Percentiles rank a stretch among this genome's conserved stretches.
These are phyloP conservation scores for Archilochus colubris DNA, from an alignment of 2,113 vertebrate species.

Conservation along the genomic window DNA sequence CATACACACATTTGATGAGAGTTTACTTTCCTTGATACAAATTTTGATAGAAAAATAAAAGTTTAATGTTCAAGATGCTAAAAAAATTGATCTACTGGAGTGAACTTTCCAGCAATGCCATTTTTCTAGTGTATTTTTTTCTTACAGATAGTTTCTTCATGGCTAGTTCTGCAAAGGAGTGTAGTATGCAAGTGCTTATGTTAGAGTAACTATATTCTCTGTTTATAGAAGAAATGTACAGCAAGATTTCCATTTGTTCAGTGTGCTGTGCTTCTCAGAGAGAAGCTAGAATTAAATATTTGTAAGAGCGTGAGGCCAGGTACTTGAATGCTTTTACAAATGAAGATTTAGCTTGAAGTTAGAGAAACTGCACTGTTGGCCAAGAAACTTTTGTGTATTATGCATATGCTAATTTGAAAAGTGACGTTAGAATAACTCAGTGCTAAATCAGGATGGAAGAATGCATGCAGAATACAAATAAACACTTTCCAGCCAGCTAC, in stretches of 20 bases:
- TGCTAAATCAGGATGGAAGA: neutral
- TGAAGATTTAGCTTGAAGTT: neutral
- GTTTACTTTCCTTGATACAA: neutral
- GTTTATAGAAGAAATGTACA: neutral
- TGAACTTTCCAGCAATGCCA: neutral
- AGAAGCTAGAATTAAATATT: neutral
- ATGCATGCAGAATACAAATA: neutral
- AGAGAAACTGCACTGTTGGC: neutral
- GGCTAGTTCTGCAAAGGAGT: neutral
- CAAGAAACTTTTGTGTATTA: neutral
- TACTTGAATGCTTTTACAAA: neutral
- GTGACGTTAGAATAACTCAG: neutral
- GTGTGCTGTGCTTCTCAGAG: neutral
- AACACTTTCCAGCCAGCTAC: neutral
- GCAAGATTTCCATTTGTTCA: neutral
- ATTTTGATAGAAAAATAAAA: neutral
- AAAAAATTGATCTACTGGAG: neutral
- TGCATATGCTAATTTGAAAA: constrained; percentile 11
- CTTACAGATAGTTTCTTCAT: neutral
- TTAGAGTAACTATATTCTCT: neutral
- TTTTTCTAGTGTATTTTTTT: neutral
- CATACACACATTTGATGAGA: neutral
- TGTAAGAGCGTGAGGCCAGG: neutral
- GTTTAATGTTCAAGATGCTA: neutral
- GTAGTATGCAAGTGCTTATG: neutral